Base-by-base conservation (phyloP, 2,888 invertebrate genomes). In the Diarsia dahlii region DNA sequence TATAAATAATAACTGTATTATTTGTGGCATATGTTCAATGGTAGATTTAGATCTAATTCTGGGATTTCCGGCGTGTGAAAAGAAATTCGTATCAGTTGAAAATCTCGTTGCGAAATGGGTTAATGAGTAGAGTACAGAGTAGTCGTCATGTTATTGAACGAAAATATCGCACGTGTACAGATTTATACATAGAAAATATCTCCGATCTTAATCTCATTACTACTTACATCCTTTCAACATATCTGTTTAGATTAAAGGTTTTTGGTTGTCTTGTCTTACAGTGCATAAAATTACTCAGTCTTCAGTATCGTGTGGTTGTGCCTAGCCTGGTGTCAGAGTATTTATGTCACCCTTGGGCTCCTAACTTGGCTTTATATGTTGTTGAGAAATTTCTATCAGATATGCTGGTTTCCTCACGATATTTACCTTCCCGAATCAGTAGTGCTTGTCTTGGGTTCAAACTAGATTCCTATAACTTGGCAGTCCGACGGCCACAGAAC, bases 61-160 rank as follows among this genome's bases (percentile, higher is more conserved):
- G 15, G 46, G 28, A 73, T 74, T 81, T 84, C 78, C 76, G 72
- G 65, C 62, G 73, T 39, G 71, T 39, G 68, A 66, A 78, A 75
- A 72, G 39, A 76, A 70, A 65, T 23, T 63, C 45, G 45, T 76
- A 75, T 80, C 74, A 71, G 58, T 69, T 69, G 70, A 72, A 63
- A 62, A 82, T 84, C 76, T 79, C 3, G 15, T 34, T 45, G 60
- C 20, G 1, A 78, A 82, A 75, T 84, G 54, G 80, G 71, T 63
- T 84, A 84, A 84, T 84, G 79, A 84, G 56, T 74, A 60, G n/a
- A n/a, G n/a, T n/a, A n/a, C 67, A 52, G n/a, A 50, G 28, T n/a
- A 50, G 15, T 15, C 8, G n/a, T 62, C 13, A 6, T 56, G 45
- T 54, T 63, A 71, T 63, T 67, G 23, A 54, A 71, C 20, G 12